Conservation (phyloP, 2,797 vertebrate species). For the Enteromius mattozi region DNA sequence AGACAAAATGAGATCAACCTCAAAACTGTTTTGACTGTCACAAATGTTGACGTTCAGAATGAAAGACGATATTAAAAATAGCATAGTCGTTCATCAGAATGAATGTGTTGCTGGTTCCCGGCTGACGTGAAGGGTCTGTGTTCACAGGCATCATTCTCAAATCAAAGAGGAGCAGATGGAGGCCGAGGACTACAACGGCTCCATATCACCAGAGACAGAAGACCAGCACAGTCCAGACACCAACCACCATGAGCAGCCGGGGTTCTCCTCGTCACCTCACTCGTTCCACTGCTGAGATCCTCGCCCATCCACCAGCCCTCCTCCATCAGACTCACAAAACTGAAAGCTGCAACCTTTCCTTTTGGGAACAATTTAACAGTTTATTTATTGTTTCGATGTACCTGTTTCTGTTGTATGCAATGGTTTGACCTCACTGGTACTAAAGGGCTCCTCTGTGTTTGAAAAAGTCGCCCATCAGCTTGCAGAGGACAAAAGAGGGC, state of each 20-base stretch:
- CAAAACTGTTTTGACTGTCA: neutral
- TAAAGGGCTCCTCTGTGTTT: slow-evolving; percentile 65
- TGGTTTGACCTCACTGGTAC: slow-evolving; percentile 90
- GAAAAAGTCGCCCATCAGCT: slow-evolving; percentile 31
- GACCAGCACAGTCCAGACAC: slow-evolving; percentile 92
- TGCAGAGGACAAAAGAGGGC: slow-evolving; percentile 35
- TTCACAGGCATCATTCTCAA: slow-evolving; percentile 80
- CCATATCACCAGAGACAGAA: slow-evolving; percentile 88
- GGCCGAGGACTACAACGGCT: slow-evolving; percentile 90
- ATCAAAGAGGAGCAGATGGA: slow-evolving; percentile 96
- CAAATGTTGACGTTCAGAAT: neutral
- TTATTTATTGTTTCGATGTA: slow-evolving; percentile 85
- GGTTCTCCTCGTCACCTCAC: slow-evolving; percentile 77
- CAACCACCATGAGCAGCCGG: slow-evolving; percentile 82
- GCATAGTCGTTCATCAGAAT: neutral
- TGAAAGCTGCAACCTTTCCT: slow-evolving; percentile 80
- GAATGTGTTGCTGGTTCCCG: neutral
- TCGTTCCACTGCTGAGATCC: slow-evolving; percentile 76
- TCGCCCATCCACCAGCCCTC: slow-evolving; percentile 75
- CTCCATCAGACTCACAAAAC: slow-evolving; percentile 77
- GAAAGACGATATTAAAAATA: neutral
- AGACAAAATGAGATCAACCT: neutral
- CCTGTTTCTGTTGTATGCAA: slow-evolving; percentile 73
- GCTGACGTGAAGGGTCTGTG: neutral
- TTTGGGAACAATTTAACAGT: slow-evolving; percentile 88